Evolutionary conservation across 1,140 invertebrate genomes (phyloP).

Genomic region (Melipona quadrifasciata): DNA sequence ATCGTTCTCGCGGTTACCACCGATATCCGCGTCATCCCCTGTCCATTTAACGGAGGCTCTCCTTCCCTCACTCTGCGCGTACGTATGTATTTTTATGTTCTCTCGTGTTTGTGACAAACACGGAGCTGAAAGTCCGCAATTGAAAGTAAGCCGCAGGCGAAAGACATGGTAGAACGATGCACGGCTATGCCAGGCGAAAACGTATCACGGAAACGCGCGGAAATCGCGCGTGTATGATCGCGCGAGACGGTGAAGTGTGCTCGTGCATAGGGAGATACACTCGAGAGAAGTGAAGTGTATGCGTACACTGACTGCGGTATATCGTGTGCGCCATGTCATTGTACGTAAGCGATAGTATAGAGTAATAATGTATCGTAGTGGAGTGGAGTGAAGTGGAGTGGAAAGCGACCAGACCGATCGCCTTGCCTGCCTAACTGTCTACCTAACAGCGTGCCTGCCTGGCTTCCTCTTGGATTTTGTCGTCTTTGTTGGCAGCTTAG

Average conservation of each 20-base stretch:
- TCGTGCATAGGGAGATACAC: conserved; percentile 36
- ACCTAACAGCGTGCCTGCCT: conserved; percentile 38
- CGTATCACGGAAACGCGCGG: conserved; percentile 48
- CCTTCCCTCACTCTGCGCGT: neutral
- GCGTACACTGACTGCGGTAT: conserved; percentile 61
- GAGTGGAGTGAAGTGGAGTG: conserved; percentile 57
- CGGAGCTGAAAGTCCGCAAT: neutral
- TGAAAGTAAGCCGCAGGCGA: neutral
- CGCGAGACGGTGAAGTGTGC: conserved; percentile 52
- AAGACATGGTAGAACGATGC: conserved; percentile 21
- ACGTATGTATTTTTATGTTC: neutral
- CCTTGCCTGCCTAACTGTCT: conserved; percentile 52
- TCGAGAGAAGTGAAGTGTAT: conserved; percentile 46
- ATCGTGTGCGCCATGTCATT: conserved; percentile 61
- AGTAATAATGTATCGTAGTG: conserved; percentile 50
- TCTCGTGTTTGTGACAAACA: neutral
- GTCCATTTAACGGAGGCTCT: neutral
- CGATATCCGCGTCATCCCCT: conserved; percentile 28
- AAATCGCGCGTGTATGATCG: conserved; percentile 56
- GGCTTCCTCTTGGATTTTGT: neutral
- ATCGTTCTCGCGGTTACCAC: conserved; percentile 30
- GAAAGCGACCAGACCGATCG: conserved; percentile 58
- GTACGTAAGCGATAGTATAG: conserved; percentile 50
- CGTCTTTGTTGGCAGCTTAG: conserved; percentile 28
- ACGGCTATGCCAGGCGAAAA: conserved; percentile 19